phyloP scores from a whole-genome alignment of 2,797 vertebrate species.

The Dipus sagitta region DNA sequence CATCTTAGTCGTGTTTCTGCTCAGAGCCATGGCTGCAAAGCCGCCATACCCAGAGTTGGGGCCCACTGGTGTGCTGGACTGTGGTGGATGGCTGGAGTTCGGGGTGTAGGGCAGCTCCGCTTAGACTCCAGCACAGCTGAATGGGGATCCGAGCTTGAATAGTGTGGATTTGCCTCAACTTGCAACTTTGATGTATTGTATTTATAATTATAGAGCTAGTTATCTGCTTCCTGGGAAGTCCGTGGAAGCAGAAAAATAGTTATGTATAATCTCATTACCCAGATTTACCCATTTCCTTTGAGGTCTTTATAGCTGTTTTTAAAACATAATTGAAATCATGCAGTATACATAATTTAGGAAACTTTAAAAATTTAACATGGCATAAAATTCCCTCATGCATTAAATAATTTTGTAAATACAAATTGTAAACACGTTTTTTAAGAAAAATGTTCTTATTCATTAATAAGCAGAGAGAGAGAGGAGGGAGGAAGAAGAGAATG shows the following conservation, averaged over 20 bases:
- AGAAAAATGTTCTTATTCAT: no score
- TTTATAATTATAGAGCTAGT: neutral
- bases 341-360: constrained; percentile 20
- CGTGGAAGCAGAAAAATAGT: neutral
- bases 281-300: neutral
- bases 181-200: neutral
- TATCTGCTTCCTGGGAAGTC: neutral
- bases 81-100: fast-evolving
- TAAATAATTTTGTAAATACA: constrained; percentile 42
- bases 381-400: neutral
- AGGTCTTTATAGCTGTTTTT: neutral
- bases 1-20: neutral
- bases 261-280: neutral
- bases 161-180: neutral
- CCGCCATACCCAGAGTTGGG: fast-evolving
- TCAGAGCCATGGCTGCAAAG: neutral
- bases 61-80: fast-evolving
- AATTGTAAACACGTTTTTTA: constrained; percentile 24
- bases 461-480: no score
- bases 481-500: no score
- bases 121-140: fast-evolving
- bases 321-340: constrained; percentile 41
- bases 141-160: neutral
- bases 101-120: fast-evolving
- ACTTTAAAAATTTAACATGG: neutral